A percentile compares a stretch with the other conserved stretches of the same genome.
phyloP scores from a whole-genome alignment of 2,797 vertebrate species.

The Chelidonichthys spinosus region DNA sequence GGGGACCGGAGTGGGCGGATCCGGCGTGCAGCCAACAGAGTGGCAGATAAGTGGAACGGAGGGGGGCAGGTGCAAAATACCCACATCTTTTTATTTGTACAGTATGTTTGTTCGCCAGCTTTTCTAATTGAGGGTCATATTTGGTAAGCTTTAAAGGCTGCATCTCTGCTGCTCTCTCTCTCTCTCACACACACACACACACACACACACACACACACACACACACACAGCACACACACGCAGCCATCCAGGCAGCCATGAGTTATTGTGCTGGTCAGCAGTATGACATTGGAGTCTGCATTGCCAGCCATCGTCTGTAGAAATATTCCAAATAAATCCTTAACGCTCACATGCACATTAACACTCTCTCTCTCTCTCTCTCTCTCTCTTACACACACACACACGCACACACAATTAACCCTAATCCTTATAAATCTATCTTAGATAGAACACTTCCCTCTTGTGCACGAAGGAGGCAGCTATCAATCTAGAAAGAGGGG shows the following conservation, averaged over 20 bases:
- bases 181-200: neutral
- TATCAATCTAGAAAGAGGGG: slow-evolving; percentile 63
- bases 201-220: slow-evolving; percentile 1
- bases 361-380: slow-evolving; percentile 14
- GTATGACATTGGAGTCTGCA: slow-evolving; percentile 68
- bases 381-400: slow-evolving; percentile 23
- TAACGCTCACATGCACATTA: slow-evolving; percentile 21
- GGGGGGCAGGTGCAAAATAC: slow-evolving; percentile 14
- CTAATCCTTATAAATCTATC: slow-evolving; percentile 58
- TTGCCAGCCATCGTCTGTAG: slow-evolving; percentile 63
- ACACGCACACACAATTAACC: slow-evolving; percentile 17
- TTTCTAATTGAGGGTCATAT: slow-evolving; percentile 31
- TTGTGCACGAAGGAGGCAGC: slow-evolving; percentile 59
- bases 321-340: slow-evolving; percentile 79
- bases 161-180: slow-evolving; percentile 5
- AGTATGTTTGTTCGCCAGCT: neutral
- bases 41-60: slow-evolving; percentile 33
- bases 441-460: slow-evolving; percentile 68
- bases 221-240: neutral
- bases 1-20: neutral
- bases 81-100: slow-evolving; percentile 21
- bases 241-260: slow-evolving; percentile 30
- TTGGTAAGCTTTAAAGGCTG: slow-evolving; percentile 22
- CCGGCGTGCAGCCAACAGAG: slow-evolving; percentile 23
- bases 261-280: slow-evolving; percentile 75